Evolutionary conservation across 2,797 vertebrate species (phyloP).

Genomic region (Halcyon badia): DNA sequence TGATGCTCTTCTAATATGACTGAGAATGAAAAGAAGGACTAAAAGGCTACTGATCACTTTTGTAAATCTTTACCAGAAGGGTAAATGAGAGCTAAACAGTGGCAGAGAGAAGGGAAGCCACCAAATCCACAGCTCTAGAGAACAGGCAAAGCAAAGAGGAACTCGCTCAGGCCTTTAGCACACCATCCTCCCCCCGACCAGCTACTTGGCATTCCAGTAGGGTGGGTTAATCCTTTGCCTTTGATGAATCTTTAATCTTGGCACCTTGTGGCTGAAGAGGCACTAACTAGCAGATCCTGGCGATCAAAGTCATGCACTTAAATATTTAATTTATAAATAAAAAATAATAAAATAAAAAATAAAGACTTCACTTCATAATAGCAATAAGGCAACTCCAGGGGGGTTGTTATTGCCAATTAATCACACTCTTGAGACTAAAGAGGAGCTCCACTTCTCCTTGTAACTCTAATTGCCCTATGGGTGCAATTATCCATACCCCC

Average conservation of each 20-base stretch:
- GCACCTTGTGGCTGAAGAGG: constrained; percentile 57
- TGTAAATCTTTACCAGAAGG: not conserved
- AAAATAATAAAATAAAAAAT: constrained; percentile 70
- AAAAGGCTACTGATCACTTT: not conserved
- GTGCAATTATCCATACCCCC: constrained; percentile 49
- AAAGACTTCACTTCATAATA: constrained; percentile 62
- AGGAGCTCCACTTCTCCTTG: constrained; percentile 23
- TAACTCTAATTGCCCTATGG: constrained; percentile 65
- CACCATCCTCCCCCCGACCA: not conserved
- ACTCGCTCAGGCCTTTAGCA: not conserved
- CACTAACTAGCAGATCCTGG: constrained; percentile 68
- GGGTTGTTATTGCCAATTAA: constrained; percentile 63
- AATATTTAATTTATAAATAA: constrained; percentile 77
- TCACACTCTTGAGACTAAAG: constrained; percentile 47
- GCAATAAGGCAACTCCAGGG: constrained; percentile 54
- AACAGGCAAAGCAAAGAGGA: not conserved
- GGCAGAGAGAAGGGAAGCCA: not conserved
- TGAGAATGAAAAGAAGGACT: not conserved
- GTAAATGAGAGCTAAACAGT: not conserved
- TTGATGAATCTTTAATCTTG: constrained; percentile 76
- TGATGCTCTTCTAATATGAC: rapidly evolving
- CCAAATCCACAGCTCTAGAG: not conserved
- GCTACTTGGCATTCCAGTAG: constrained; percentile 60
- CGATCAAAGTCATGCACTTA: constrained; percentile 67
- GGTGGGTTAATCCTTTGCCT: constrained; percentile 54